Evolutionary conservation across 2,113 vertebrate species (phyloP), one percentile per base, ranked within the genome.

Genomic region (Motacilla tschutschensis): DNA sequence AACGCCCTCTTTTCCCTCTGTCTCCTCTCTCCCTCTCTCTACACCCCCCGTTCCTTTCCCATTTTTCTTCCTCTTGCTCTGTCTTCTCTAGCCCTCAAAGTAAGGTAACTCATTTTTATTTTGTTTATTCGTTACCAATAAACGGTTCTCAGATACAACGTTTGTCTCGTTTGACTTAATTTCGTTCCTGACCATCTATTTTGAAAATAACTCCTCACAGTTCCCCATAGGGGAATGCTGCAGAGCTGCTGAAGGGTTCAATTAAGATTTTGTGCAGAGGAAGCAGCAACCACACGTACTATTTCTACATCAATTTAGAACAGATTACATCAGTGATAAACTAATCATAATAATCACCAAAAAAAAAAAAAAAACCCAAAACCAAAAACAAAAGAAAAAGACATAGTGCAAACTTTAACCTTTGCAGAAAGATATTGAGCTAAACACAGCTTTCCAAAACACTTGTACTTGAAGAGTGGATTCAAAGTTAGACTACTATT

Each of bases 341-440:
- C 6, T 43, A 47, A 33, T 35, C 51, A 33, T 76, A 78, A 82
- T 69, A 77, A 59, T 53, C 40, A n/a, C 26, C 43, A 44, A 44
- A 43, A 41, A 22, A 70, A 64, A 62, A 18, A 1, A 0, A 5
- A 35, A 83, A 13, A 28, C 13, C 2, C 0, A 55, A 71, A 33
- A 12, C 50, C 33, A 7, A n/a, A 29, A 65, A 31, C 13, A 6
- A 14, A 54, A 57, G 8, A 26, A 17, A 47, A 69, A 78, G 14
- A 17, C 11, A 28, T 11, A 43, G 8, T n/a, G 73, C 40, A 51
- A 66, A 79, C 7, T 47, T 67, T 16, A 79, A 51, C 5, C 5
- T 77, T 22, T 57, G 14, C 28, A 71, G 40, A 57, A 74, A 57
- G 8, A 47, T 36, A 13, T 12, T 69, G 35, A 53, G 10, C 20